Percentiles rank a stretch among this genome's conserved stretches.
phyloP scores from a whole-genome alignment of 2,888 invertebrate species.

The Baronia brevicornis region DNA sequence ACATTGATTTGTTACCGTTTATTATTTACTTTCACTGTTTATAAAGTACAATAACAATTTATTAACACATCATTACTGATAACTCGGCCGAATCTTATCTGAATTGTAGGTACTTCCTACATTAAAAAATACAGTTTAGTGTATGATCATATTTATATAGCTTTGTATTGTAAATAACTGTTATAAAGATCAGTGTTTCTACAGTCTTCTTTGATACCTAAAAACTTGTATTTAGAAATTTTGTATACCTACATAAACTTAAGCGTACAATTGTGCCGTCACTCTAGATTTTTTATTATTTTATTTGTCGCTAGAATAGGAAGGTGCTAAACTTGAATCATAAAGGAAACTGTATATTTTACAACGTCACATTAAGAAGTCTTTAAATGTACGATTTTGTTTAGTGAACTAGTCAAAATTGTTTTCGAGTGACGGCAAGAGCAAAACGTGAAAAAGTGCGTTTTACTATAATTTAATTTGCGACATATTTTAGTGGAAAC shows the following conservation, averaged over 20 bases:
- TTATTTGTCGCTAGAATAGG: constrained; percentile 28
- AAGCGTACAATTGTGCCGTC: constrained; percentile 27
- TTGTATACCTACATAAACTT: constrained; percentile 48
- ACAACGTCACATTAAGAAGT: constrained; percentile 20
- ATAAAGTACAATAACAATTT: constrained; percentile 12
- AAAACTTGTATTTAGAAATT: constrained; percentile 55
- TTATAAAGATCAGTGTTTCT: constrained; percentile 59
- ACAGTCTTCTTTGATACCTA: constrained; percentile 58
- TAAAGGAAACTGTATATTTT: constrained; percentile 23
- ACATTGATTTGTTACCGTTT: constrained; percentile 8
- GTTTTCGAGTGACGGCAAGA: constrained; percentile 43
- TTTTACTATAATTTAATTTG: constrained; percentile 39
- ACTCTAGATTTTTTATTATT: constrained; percentile 26
- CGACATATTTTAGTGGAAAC: constrained; percentile 42
- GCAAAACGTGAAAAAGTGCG: constrained; percentile 28
- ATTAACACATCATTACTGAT: constrained; percentile 1
- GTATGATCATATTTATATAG: constrained; percentile 49
- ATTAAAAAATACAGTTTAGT: constrained; percentile 34
- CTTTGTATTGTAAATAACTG: constrained; percentile 65
- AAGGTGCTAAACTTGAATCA: constrained; percentile 49
- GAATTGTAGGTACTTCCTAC: constrained; percentile 19
- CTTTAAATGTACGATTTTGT: constrained; percentile 22
- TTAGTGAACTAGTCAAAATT: constrained; percentile 69
- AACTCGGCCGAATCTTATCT: constrained; percentile 17
- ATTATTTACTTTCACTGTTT: constrained; percentile 11